phyloP scores from a whole-genome alignment of 2,797 vertebrate genomes.

The Cirrhinus mrigala region DNA sequence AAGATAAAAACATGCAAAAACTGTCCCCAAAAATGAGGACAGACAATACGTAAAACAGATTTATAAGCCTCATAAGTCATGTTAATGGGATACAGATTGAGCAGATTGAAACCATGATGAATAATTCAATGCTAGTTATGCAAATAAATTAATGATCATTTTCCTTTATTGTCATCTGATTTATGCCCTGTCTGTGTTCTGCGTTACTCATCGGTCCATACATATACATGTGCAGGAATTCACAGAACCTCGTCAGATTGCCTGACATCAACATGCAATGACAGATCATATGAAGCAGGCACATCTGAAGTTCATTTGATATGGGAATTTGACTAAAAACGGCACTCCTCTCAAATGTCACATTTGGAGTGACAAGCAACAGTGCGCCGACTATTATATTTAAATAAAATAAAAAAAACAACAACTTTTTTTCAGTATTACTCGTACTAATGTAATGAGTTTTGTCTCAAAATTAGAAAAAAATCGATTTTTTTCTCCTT shows the following conservation, averaged over 20 bases:
- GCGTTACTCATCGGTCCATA: conserved; percentile 5
- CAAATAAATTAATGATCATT: conserved; percentile 57
- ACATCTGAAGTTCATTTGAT: not conserved
- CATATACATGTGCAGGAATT: not conserved
- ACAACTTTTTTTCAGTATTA: not conserved
- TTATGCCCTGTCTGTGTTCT: conserved; percentile 41
- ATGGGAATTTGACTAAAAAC: not conserved
- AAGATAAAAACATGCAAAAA: conserved; percentile 2
- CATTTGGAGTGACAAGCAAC: not conserved
- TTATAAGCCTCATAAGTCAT: conserved; percentile 54
- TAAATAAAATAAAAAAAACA: not conserved
- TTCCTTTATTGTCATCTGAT: conserved; percentile 54
- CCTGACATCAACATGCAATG: not conserved
- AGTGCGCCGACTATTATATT: not conserved
- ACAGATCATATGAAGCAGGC: not conserved
- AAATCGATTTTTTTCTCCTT: not conserved
- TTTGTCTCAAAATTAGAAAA: not conserved
- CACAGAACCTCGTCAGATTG: not conserved
- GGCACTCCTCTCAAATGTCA: not conserved
- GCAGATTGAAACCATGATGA: conserved; percentile 51
- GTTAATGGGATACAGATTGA: conserved; percentile 58
- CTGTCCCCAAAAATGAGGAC: conserved; percentile 22
- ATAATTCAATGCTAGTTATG: conserved; percentile 59
- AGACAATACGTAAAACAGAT: conserved; percentile 46
- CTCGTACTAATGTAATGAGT: not conserved